These are phyloP conservation scores for Nipponia nippon DNA, from an alignment of 2,113 vertebrate genomes.

Conservation along the genomic window DNA sequence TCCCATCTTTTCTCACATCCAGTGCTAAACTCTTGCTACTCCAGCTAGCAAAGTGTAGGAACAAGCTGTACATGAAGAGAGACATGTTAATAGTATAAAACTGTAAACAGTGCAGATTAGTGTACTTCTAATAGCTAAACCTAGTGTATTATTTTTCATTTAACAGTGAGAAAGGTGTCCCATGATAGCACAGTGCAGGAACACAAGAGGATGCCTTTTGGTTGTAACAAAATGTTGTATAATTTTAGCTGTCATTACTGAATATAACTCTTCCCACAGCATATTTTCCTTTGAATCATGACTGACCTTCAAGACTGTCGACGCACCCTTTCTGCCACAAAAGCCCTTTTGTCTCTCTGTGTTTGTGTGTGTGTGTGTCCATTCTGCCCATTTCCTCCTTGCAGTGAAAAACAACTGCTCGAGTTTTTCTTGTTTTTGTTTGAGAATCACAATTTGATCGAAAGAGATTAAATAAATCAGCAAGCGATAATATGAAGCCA, in stretches of 20 bases:
- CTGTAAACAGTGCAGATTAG: not conserved
- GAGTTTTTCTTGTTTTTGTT: conserved; percentile 35
- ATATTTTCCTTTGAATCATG: conserved; percentile 31
- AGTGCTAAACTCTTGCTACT: not conserved
- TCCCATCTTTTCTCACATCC: not conserved
- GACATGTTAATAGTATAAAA: not conserved
- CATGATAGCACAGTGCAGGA: not conserved
- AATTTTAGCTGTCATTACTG: not conserved
- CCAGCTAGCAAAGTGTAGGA: not conserved
- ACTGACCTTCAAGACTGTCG: conserved; percentile 32
- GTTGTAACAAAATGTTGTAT: not conserved
- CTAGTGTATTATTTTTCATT: not conserved
- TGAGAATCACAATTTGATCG: conserved; percentile 64
- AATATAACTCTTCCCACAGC: not conserved
- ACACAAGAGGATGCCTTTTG: not conserved
- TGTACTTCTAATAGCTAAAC: not conserved
- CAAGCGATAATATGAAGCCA: conserved; percentile 63
- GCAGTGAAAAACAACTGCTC: conserved; percentile 11
- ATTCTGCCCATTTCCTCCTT: conserved; percentile 35
- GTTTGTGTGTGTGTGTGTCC: not conserved
- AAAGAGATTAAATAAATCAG: conserved; percentile 75
- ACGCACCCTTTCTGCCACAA: conserved; percentile 28
- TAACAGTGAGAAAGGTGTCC: not conserved
- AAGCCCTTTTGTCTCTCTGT: conserved; percentile 25
- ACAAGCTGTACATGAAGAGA: not conserved